phyloP scores from a whole-genome alignment of 2,797 vertebrate genomes.

The Sebastiscus albofasciatus region DNA sequence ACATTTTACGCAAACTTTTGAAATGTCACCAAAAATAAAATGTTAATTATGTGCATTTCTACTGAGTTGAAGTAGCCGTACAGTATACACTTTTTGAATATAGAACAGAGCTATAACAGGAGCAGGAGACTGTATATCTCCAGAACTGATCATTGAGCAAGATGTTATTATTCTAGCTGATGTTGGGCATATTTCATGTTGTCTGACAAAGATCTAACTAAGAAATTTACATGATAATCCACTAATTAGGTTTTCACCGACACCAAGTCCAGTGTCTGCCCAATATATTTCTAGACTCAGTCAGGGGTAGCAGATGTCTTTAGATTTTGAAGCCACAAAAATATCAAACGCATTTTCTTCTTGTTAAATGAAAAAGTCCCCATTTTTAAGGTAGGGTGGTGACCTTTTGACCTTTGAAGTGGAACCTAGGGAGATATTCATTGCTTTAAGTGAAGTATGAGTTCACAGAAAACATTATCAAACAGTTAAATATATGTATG shows the following conservation, averaged over 20 bases:
- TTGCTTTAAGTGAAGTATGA: neutral
- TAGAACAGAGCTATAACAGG: neutral
- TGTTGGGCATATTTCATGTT: conserved; percentile 3
- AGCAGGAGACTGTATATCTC: neutral
- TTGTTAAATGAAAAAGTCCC: neutral
- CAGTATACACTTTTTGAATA: neutral
- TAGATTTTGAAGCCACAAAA: neutral
- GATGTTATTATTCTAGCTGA: neutral
- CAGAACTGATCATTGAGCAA: neutral
- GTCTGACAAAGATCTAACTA: neutral
- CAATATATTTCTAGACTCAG: neutral
- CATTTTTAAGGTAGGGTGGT: neutral
- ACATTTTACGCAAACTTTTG: conserved; percentile 17
- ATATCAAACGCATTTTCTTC: neutral
- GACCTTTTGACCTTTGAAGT: neutral
- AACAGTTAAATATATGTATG: neutral
- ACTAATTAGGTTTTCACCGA: conserved; percentile 14
- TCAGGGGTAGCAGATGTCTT: neutral
- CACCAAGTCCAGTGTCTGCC: neutral
- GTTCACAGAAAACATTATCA: neutral
- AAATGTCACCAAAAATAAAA: conserved; percentile 44
- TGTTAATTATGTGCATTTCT: conserved; percentile 36
- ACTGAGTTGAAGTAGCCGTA: neutral
- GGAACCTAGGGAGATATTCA: neutral
- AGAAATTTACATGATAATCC: conserved; percentile 1